Base-by-base conservation (phyloP, 2,797 vertebrate species). In the Hippoglossus hippoglossus region DNA sequence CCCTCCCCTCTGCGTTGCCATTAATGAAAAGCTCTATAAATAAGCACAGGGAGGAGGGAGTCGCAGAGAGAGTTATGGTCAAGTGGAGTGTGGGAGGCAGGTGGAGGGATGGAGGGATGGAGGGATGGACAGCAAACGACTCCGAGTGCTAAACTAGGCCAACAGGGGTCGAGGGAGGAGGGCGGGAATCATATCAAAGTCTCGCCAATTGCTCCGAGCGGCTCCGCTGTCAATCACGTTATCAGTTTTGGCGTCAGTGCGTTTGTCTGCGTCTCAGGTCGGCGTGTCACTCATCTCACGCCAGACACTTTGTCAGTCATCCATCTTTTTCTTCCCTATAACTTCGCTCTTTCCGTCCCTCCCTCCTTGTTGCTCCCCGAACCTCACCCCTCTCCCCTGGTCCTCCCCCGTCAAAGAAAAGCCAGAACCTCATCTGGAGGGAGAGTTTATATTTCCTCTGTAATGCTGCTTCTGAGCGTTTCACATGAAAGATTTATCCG, bases 361-460 rank as follows among this genome's bases (percentile, higher is more conserved):
- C 56, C 31, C 58, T 22, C 51, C 22, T 24, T 24, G 39, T 59
- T 44, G 21, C 70, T 67, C 56, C 22, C 22, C 72, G 47, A 16
- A 16, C 21, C 51, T 52, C 24, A 2, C 31, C 62, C 36, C 36
- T 39, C 36, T 9, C 4, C 18, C 66, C 52, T 22, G 31, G 3
- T 39, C 59, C 63, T 44, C 22, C 51, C 64, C 46, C 62, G 57
- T 80, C 67, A 73, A 24, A 24, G 24, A 39, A 36, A 39, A 36
- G 53, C 55, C 66, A 56, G 60, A 46, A 44, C 75, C 64, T 85
- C 67, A 81, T 61, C 19, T 87, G 41, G 74, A 90, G 94, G 94
- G 93, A 96, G 93, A 93, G 93, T 90, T 91, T 88, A 91, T 84
- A 52, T 89, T 28, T 28, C 81, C 77, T 92, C 83, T 60, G 89